Conservation (phyloP, 35 echinoderm and acorn worm species). For the Stichopus chloronotus region DNA sequence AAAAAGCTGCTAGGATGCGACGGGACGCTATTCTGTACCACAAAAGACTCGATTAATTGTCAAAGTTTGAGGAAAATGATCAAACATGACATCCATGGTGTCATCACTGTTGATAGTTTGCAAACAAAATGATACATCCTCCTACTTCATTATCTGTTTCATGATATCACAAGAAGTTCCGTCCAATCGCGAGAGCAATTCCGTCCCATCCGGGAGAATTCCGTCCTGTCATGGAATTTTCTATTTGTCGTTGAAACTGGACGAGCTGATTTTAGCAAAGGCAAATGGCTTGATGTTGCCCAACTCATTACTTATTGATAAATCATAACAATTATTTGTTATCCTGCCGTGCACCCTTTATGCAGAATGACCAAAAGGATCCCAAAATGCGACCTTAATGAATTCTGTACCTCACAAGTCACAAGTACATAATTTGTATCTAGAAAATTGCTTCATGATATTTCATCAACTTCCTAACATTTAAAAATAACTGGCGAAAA, state of each 20-base stretch:
- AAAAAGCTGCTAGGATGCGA: not conserved
- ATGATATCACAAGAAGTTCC: not conserved
- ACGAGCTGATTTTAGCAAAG: not conserved
- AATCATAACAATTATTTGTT: conserved; percentile 10
- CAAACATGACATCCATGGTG: too few species aligned
- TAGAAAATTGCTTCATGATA: too few species aligned
- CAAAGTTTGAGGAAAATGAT: not conserved
- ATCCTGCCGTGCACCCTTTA: not conserved
- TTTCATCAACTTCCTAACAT: too few species aligned
- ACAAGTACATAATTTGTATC: not conserved
- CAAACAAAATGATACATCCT: not conserved
- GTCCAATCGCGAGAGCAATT: not conserved
- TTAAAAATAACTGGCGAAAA: not conserved
- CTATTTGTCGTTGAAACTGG: conserved; percentile 21
- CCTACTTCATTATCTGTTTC: not conserved
- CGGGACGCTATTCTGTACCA: too few species aligned
- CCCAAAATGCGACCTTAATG: too few species aligned
- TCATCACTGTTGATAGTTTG: conserved; percentile 1
- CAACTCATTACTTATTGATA: not conserved
- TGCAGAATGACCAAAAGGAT: not conserved
- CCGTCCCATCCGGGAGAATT: not conserved
- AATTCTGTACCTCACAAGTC: too few species aligned
- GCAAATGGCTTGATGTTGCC: too few species aligned
- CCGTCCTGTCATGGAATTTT: too few species aligned
- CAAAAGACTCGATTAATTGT: too few species aligned